A percentile compares a stretch with the other conserved stretches of the same genome.
phyloP scores from a whole-genome alignment of 1,140 invertebrate species.

The Choristoneura fumiferana region DNA sequence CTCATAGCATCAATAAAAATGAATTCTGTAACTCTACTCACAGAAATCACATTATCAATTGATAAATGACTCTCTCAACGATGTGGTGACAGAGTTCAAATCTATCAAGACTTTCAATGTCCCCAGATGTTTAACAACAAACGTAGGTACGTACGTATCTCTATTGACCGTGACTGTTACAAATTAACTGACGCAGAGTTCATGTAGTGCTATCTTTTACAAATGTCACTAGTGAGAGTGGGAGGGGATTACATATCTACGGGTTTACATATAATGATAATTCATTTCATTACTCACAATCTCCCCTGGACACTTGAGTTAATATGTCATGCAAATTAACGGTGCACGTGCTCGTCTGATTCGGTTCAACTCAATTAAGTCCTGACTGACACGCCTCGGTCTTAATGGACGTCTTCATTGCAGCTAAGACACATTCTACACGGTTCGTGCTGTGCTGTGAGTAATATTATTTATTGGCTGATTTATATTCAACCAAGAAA shows the following conservation, averaged over 20 bases:
- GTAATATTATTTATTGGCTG: too few relatives aligned
- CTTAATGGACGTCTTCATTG: slow-evolving; percentile 10
- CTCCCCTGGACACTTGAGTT: background rate
- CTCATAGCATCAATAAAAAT: too few relatives aligned
- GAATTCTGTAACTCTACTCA: too few relatives aligned
- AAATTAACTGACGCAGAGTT: background rate
- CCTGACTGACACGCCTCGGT: background rate
- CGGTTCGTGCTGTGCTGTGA: background rate
- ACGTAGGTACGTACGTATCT: background rate
- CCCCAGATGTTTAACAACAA: slow-evolving; percentile 3
- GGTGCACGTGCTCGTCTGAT: background rate
- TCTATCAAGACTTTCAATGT: slow-evolving; percentile 3
- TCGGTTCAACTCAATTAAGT: slow-evolving; percentile 16
- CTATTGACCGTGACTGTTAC: background rate
- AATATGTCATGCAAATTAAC: slow-evolving; percentile 3
- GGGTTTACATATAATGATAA: too few relatives aligned
- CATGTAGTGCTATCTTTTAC: too few relatives aligned
- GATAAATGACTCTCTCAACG: slow-evolving; percentile 8
- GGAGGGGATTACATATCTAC: too few relatives aligned
- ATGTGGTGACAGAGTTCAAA: slow-evolving; percentile 16
- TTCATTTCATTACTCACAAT: background rate
- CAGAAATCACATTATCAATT: slow-evolving; percentile 8
- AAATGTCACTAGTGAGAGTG: too few relatives aligned
- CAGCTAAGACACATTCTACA: background rate
- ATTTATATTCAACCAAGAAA: too few relatives aligned